Percentiles rank a stretch among this genome's conserved stretches.
Evolutionary conservation across 2,797 vertebrate species (phyloP).

Genomic region (Falco rusticolus): DNA sequence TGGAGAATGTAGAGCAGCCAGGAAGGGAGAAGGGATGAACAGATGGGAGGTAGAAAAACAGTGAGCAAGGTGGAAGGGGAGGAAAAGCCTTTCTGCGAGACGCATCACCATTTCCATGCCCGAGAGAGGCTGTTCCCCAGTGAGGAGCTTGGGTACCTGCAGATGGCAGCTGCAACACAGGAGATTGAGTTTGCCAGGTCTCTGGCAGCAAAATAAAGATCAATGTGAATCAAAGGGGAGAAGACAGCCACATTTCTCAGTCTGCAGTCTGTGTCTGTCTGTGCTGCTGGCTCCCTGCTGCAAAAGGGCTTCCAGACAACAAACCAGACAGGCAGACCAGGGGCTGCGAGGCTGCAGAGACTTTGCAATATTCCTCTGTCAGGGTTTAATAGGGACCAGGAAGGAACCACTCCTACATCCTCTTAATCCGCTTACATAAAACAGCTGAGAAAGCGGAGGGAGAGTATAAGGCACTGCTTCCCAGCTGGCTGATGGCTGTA

Average conservation of each 20-base stretch:
- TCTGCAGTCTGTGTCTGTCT: not conserved
- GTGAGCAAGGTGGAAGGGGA: not conserved
- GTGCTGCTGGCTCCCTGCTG: not conserved
- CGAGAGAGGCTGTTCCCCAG: not conserved
- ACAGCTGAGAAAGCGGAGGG: not conserved
- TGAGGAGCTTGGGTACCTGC: not conserved
- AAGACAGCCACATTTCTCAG: not conserved
- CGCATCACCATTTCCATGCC: not conserved
- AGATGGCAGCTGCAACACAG: conserved; percentile 13
- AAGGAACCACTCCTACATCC: not conserved
- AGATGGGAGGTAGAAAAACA: not conserved
- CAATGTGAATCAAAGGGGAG: not conserved
- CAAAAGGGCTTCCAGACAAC: not conserved
- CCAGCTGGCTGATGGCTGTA: not conserved
- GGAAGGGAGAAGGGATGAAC: not conserved
- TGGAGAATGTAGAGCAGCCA: not conserved
- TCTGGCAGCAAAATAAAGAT: not conserved
- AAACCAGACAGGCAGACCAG: fast-evolving
- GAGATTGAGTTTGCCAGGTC: not conserved
- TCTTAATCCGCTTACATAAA: not conserved
- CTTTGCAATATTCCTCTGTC: not conserved
- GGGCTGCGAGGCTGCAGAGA: not conserved
- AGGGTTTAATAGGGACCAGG: not conserved
- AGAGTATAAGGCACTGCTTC: not conserved
- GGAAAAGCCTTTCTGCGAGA: not conserved